Evolutionary conservation across 2,888 invertebrate genomes (phyloP), one percentile per base, ranked within the genome.

Genomic region (Asteroscopus sphinx): DNA sequence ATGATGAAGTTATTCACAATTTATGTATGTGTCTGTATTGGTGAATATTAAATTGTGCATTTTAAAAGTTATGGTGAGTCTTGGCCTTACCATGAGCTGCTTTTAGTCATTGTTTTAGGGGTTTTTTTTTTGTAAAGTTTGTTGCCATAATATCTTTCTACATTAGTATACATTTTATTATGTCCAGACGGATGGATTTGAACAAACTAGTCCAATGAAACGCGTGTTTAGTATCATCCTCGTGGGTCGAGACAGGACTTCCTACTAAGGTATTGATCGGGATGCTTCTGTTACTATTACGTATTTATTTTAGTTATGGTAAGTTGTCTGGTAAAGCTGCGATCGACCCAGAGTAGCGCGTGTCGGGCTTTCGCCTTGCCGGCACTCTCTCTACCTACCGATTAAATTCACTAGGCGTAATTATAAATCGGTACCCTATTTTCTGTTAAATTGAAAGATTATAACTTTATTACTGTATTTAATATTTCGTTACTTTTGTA

Each of bases 51-150:
- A 92, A 93, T 93, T 92, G 91, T 93, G 93, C 93, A 94, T 94
- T 94, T 93, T 91, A 87, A 89, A 91, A 91, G 89, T 90, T 81
- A 84, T 86, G 92, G 90, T 82, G 89, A 85, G 90, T 86, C 90
- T 80, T 85, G 89, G 90, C 86, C 89, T 89, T 82, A 83, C 86
- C 92, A 83, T 87, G 88, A 85, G 87, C 91, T 87, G 93, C 93
- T 94, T 94, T 93, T 94, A 94, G 93, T 94, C 93, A 93, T 93
- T 93, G 93, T 93, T 94, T 94, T 93, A 93, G 92, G 91, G 89
- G 15, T 90, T 92, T 93, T 67, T 48, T 39, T 66, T 66, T 92
- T 93, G 92, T 93, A 92, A 93, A 93, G 93, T 94, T 93, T 92
- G 93, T 94, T 94, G 93, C 93, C 93, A 94, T 94, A 93, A 93